Evolutionary conservation across 2,797 vertebrate genomes (phyloP).

Genomic region (Rallus crepitans): DNA sequence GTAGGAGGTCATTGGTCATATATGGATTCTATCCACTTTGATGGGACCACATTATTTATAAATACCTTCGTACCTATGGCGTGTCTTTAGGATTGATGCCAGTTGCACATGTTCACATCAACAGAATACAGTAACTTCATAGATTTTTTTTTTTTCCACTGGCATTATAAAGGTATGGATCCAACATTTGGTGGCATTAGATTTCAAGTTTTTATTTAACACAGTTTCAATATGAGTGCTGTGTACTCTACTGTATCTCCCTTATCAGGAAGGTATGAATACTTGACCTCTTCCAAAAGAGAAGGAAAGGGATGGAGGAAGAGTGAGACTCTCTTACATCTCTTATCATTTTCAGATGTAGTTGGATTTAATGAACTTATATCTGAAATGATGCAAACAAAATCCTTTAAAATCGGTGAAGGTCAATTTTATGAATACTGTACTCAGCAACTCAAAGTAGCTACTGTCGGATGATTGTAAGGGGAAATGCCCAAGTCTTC

Average conservation of each 20-base stretch:
- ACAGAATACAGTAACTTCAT: background rate
- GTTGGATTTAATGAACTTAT: background rate
- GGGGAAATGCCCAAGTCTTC: background rate
- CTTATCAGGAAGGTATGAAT: background rate
- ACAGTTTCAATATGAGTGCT: background rate
- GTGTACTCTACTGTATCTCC: background rate
- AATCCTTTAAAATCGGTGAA: background rate
- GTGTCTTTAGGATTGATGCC: constrained; percentile 33
- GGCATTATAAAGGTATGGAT: background rate
- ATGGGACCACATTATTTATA: constrained; percentile 34
- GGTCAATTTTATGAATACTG: background rate
- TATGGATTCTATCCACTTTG: background rate
- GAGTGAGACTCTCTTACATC: background rate
- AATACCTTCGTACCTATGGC: background rate
- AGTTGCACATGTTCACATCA: constrained; percentile 9
- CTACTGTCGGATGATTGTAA: background rate
- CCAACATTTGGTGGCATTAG: background rate
- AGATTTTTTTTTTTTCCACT: background rate
- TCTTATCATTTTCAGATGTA: background rate
- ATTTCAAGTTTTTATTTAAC: background rate
- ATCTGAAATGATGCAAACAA: background rate
- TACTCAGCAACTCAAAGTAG: background rate
- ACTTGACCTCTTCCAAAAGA: background rate
- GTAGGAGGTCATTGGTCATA: background rate
- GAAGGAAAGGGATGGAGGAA: background rate